These are phyloP conservation scores for Psilanteris sp. DNA, from an alignment of 1,140 invertebrate genomes.

Conservation along the genomic window DNA sequence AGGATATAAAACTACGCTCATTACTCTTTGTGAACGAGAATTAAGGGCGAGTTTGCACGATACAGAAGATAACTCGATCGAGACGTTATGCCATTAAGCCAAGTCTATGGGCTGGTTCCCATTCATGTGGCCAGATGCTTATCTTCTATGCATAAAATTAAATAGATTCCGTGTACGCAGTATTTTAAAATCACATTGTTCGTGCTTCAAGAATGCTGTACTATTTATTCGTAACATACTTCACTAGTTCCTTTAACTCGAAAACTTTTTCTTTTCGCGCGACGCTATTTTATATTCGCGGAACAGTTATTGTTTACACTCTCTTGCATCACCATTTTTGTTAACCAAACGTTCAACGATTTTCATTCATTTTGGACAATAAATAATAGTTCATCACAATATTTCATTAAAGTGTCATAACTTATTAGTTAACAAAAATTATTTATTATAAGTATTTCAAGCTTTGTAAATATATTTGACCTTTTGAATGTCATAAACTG, in stretches of 20 bases:
- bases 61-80: constrained; percentile 60
- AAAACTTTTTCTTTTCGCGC: background rate
- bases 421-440: too few relatives aligned
- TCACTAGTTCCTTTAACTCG: constrained; percentile 23
- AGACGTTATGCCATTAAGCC: constrained; percentile 56
- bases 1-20: constrained; percentile 55
- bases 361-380: too few relatives aligned
- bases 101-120: constrained; percentile 35
- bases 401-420: too few relatives aligned
- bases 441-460: too few relatives aligned
- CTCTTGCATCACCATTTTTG: too few relatives aligned
- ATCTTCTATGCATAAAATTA: constrained; percentile 52
- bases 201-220: constrained; percentile 12
- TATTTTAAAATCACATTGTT: constrained; percentile 51
- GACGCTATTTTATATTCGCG: constrained; percentile 31
- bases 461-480: too few relatives aligned
- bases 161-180: constrained; percentile 40
- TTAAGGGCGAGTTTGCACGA: constrained; percentile 61
- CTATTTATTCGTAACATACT: constrained; percentile 48
- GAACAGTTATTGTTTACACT: too few relatives aligned
- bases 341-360: too few relatives aligned
- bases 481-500: too few relatives aligned
- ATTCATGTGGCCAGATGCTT: constrained; percentile 57
- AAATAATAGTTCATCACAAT: too few relatives aligned
- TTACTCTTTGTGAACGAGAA: constrained; percentile 56